phyloP scores from a whole-genome alignment of 2,113 vertebrate species.

The Ictidomys tridecemlineatus region DNA sequence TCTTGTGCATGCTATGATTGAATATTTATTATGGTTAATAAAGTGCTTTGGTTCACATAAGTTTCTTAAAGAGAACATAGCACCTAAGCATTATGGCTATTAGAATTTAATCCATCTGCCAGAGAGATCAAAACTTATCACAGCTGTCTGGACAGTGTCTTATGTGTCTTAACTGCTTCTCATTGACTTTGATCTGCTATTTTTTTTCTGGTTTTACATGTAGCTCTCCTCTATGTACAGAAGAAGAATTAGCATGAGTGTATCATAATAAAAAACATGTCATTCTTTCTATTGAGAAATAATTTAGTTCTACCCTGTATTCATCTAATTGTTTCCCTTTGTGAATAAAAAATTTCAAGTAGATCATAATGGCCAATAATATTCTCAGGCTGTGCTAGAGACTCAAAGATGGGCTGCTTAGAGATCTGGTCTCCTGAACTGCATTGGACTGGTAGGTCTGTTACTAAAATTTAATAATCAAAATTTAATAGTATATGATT shows the following conservation, averaged over 20 bases:
- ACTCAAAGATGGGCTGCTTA: neutral
- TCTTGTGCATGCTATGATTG: neutral
- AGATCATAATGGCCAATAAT: neutral
- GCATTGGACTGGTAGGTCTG: neutral
- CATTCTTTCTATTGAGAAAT: neutral
- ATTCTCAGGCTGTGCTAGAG: neutral
- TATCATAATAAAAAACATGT: neutral
- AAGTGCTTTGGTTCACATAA: neutral
- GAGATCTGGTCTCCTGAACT: neutral
- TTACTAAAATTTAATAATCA: neutral
- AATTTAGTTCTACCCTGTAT: neutral
- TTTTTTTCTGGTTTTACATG: neutral
- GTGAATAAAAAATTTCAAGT: neutral
- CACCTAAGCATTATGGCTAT: neutral
- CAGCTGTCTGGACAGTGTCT: neutral
- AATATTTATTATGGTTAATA: neutral
- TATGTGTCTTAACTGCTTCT: neutral
- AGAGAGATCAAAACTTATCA: neutral
- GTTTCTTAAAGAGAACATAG: neutral
- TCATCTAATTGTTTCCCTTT: neutral
- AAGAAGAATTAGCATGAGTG: neutral
- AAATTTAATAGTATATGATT: neutral
- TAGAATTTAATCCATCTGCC: slow-evolving; percentile 14
- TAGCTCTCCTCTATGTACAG: neutral
- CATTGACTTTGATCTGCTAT: neutral